Conservation (phyloP, 2,113 vertebrate species). For the Marmota monax region DNA sequence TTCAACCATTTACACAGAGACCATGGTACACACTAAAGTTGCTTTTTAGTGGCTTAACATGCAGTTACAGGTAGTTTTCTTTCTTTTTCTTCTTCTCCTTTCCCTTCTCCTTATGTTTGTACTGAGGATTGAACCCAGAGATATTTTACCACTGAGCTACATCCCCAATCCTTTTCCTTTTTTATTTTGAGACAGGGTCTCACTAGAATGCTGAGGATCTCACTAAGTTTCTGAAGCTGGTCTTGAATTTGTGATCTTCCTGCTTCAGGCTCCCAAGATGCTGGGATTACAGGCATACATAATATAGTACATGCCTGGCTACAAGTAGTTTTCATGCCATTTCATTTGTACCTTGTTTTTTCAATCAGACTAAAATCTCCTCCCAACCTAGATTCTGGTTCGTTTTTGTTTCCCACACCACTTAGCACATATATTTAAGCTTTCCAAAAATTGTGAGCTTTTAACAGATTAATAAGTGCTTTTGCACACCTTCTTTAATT, state of each 20-base stretch:
- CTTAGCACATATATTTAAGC: constrained; percentile 39
- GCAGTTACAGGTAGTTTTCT: background rate
- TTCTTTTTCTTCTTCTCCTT: too few relatives aligned
- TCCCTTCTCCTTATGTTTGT: too few relatives aligned
- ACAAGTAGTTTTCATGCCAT: background rate
- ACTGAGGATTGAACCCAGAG: too few relatives aligned
- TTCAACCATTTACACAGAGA: background rate
- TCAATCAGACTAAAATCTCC: constrained; percentile 43
- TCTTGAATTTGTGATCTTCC: too few relatives aligned
- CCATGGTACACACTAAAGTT: background rate
- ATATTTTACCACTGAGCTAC: too few relatives aligned
- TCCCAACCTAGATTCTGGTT: background rate
- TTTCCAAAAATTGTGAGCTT: constrained; percentile 37
- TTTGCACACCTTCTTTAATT: constrained; percentile 35
- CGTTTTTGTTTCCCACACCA: background rate
- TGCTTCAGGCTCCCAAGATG: too few relatives aligned
- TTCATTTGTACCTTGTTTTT: constrained; percentile 20
- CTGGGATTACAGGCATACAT: too few relatives aligned
- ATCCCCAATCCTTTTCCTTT: too few relatives aligned
- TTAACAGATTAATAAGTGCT: background rate
- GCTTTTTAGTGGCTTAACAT: background rate
- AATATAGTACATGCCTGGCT: too few relatives aligned
- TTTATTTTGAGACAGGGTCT: too few relatives aligned
- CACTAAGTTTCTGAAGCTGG: too few relatives aligned
- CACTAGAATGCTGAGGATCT: too few relatives aligned